Percentiles rank a stretch among this genome's conserved stretches.
Conservation (phyloP, 2,113 vertebrate species). For the Syngnathus floridae region DNA sequence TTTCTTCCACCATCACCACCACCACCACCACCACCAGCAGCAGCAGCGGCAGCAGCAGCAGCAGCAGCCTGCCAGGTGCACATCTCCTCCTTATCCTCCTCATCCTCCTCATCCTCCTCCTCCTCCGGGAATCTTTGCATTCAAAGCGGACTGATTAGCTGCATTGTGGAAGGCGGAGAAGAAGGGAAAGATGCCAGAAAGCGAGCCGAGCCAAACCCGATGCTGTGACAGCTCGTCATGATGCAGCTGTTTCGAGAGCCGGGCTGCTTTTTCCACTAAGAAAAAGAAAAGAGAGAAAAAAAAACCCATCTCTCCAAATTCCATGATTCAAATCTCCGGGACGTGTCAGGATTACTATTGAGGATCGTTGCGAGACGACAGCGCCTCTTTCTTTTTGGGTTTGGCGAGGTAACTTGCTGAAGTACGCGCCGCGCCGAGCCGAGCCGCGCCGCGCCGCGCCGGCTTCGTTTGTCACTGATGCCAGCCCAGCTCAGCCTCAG, state of each 20-base stretch:
- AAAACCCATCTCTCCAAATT: not conserved
- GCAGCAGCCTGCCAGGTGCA: not conserved
- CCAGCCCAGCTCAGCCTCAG: conserved; percentile 35
- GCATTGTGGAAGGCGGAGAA: conserved; percentile 48
- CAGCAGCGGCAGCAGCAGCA: not conserved
- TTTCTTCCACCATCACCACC: not conserved
- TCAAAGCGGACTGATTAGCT: conserved; percentile 22
- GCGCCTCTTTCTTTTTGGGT: conserved; percentile 18
- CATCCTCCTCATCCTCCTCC: conserved; percentile 2
- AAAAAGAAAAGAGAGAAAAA: not conserved
- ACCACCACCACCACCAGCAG: too few relatives aligned
- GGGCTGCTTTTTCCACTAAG: conserved; percentile 1
- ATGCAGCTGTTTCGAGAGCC: conserved; percentile 47
- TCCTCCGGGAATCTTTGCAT: conserved; percentile 3
- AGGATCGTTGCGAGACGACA: not conserved
- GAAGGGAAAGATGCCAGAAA: conserved; percentile 34
- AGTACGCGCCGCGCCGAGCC: conserved; percentile 22
- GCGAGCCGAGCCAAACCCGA: conserved; percentile 46
- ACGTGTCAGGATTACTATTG: not conserved
- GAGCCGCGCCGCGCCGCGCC: not conserved
- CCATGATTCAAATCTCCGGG: not conserved
- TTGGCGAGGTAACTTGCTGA: conserved; percentile 12
- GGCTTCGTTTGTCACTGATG: conserved; percentile 24
- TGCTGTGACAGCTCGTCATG: conserved; percentile 40
- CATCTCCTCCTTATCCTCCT: conserved; percentile 4